Conservation (phyloP, 2,888 invertebrate genomes). For the Xylota sylvarum region DNA sequence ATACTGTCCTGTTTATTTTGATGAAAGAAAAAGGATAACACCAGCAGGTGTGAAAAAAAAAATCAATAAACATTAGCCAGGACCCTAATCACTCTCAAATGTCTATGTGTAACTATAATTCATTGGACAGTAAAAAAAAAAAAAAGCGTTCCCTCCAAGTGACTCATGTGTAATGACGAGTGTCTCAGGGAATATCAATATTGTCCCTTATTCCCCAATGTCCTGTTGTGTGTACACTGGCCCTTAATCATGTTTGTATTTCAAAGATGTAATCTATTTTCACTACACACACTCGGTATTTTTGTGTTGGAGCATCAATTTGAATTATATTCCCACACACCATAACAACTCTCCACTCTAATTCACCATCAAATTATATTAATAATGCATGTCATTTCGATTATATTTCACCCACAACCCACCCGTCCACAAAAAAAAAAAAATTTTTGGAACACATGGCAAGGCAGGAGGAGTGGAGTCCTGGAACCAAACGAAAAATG, state of each 20-base stretch:
- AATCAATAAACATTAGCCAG: slow-evolving; percentile 57
- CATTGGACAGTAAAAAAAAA: slow-evolving; percentile 18
- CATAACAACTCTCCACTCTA: slow-evolving; percentile 29
- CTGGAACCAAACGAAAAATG: slow-evolving; percentile 35
- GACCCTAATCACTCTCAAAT: slow-evolving; percentile 42
- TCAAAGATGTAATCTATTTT: slow-evolving; percentile 31
- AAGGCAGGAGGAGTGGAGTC: not conserved
- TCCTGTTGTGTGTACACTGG: slow-evolving; percentile 1
- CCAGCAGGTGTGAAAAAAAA: slow-evolving; percentile 56
- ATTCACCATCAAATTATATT: slow-evolving; percentile 55
- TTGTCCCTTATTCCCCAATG: not conserved
- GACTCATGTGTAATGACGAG: slow-evolving; percentile 30
- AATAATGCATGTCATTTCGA: slow-evolving; percentile 69
- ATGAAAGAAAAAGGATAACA: slow-evolving; percentile 39
- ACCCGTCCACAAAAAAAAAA: too few species aligned
- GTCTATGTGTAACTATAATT: slow-evolving; percentile 14
- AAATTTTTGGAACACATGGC: not conserved
- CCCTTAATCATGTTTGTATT: slow-evolving; percentile 21
- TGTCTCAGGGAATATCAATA: not conserved
- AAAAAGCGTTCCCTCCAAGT: not conserved
- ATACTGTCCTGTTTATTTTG: slow-evolving; percentile 29
- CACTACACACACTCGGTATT: not conserved
- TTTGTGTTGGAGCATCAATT: slow-evolving; percentile 39
- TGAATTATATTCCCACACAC: slow-evolving; percentile 45
- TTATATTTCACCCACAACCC: slow-evolving; percentile 17